A percentile compares a stretch with the other conserved stretches of the same genome.
Conservation (phyloP, 2,797 vertebrate species). For the Pseudochromis fuscus region DNA sequence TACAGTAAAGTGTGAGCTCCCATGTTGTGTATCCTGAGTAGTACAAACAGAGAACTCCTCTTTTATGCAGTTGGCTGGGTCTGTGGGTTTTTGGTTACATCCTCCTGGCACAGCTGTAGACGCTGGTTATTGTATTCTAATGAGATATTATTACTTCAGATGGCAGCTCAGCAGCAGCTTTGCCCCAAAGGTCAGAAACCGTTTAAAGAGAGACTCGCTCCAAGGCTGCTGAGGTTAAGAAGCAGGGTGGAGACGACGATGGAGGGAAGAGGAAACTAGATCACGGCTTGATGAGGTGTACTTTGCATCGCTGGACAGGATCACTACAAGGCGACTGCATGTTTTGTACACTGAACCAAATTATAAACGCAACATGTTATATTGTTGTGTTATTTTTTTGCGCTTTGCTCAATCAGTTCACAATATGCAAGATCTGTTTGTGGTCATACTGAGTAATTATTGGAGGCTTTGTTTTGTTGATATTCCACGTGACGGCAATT, state of each 20-base stretch:
- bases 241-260: conserved; percentile 33
- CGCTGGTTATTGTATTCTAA: conserved; percentile 59
- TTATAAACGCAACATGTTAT: too few relatives aligned
- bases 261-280: conserved; percentile 17
- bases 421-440: too few relatives aligned
- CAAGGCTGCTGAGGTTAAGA: conserved; percentile 54
- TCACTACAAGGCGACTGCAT: background rate
- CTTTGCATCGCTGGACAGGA: conserved; percentile 17
- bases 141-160: conserved; percentile 62
- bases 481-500: too few relatives aligned
- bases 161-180: conserved; percentile 53
- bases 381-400: too few relatives aligned
- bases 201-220: conserved; percentile 48
- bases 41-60: conserved; percentile 14
- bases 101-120: conserved; percentile 41
- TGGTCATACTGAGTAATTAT: too few relatives aligned
- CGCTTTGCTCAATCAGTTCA: too few relatives aligned
- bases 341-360: too few relatives aligned
- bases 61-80: conserved; percentile 40
- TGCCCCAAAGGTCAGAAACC: conserved; percentile 67
- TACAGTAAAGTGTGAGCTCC: conserved; percentile 8
- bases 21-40: conserved; percentile 2
- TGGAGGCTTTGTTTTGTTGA: too few relatives aligned
- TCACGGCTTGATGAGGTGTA: conserved; percentile 8
- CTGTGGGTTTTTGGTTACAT: conserved; percentile 36